phyloP scores from a whole-genome alignment of 2,888 invertebrate species.

The Patella pellucida region DNA sequence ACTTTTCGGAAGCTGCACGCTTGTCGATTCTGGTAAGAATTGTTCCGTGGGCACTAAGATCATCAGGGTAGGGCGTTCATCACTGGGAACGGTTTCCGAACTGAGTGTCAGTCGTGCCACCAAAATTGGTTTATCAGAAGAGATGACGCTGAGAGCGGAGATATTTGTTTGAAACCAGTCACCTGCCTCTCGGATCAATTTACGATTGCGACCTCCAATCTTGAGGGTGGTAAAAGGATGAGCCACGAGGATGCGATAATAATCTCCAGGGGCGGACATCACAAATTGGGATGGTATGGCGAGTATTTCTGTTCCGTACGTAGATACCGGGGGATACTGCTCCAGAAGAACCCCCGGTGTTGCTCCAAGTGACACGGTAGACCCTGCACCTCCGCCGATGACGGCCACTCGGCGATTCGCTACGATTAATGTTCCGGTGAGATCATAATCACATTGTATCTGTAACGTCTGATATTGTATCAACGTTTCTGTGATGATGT shows the following conservation, averaged over 20 bases:
- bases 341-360: background rate
- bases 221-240: slow-evolving; percentile 3
- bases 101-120: slow-evolving; percentile 11
- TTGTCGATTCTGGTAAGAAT: background rate
- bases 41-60: slow-evolving; percentile 16
- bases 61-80: slow-evolving; percentile 13
- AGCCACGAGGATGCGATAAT: slow-evolving; percentile 11
- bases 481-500: slow-evolving; percentile 22
- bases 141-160: background rate
- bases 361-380: background rate
- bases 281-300: slow-evolving; percentile 5
- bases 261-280: background rate
- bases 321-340: slow-evolving; percentile 13
- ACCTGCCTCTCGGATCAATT: background rate
- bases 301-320: slow-evolving; percentile 13
- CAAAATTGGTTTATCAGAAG: slow-evolving; percentile 14
- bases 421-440: slow-evolving; percentile 35
- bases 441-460: slow-evolving; percentile 34
- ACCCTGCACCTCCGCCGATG: slow-evolving; percentile 28
- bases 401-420: slow-evolving; percentile 32
- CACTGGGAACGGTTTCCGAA: background rate
- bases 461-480: slow-evolving; percentile 34
- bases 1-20: background rate
- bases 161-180: slow-evolving; percentile 15
- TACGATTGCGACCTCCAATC: slow-evolving; percentile 2